These are phyloP conservation scores for Chloebia gouldiae DNA, from an alignment of 2,113 vertebrate species.

Conservation along the genomic window DNA sequence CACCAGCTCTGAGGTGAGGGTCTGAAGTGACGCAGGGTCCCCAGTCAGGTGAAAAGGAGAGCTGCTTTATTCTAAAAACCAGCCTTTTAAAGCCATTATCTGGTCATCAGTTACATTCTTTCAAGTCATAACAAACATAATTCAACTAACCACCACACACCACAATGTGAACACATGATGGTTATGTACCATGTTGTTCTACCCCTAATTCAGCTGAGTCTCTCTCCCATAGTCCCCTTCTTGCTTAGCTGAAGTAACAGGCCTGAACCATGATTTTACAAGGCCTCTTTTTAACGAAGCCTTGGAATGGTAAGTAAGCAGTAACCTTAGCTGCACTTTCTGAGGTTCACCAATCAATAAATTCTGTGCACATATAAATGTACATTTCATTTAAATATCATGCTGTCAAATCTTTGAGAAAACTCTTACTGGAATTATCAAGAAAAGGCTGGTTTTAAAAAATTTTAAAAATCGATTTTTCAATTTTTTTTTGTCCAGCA, in stretches of 20 bases:
- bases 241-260: not conserved
- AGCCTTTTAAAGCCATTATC: accelerated
- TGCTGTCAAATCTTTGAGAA: not conserved
- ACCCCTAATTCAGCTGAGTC: no score
- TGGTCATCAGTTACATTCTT: not conserved
- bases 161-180: accelerated
- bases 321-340: not conserved
- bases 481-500: not conserved
- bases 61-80: not conserved
- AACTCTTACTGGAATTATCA: not conserved
- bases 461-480: not conserved
- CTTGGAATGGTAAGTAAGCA: not conserved
- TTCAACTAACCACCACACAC: not conserved
- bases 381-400: not conserved
- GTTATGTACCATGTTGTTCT: not conserved
- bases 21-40: not conserved
- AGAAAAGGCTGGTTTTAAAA: not conserved
- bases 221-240: not conserved
- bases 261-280: not conserved
- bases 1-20: not conserved
- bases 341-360: not conserved
- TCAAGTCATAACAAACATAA: not conserved
- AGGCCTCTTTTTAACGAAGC: not conserved
- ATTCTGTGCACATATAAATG: not conserved
- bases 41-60: not conserved